phyloP scores from a whole-genome alignment of 1,140 invertebrate genomes.

The Orius laevigatus region DNA sequence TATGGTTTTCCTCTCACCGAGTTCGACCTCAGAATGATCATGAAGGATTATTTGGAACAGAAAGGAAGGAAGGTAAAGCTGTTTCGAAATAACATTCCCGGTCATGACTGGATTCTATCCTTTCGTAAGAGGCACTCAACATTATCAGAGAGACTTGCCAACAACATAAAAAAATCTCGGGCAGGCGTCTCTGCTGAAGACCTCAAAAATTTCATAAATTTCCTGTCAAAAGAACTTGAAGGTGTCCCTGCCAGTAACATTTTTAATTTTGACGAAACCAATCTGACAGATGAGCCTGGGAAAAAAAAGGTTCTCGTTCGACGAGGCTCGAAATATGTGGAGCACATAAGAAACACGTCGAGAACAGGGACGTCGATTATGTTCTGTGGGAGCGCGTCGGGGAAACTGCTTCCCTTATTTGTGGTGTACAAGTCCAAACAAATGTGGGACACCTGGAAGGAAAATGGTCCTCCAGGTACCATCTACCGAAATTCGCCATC shows the following conservation, averaged over 20 bases:
- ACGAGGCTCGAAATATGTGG: constrained; percentile 16
- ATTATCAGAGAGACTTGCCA: constrained; percentile 18
- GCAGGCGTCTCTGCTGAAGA: constrained; percentile 14
- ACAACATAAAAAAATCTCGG: constrained; percentile 24
- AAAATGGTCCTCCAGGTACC: constrained; percentile 23
- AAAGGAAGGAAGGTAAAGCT: constrained; percentile 1
- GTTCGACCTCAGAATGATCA: neutral
- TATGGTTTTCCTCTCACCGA: constrained; percentile 3
- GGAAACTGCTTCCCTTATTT: constrained; percentile 24
- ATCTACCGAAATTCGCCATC: neutral
- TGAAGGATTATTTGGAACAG: neutral
- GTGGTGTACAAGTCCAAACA: constrained; percentile 27
- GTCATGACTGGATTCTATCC: constrained; percentile 21
- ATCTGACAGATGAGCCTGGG: constrained; percentile 27
- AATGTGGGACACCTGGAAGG: constrained; percentile 25
- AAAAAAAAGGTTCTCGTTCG: constrained; percentile 18
- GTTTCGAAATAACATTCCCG: constrained; percentile 24
- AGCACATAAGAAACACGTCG: constrained; percentile 17
- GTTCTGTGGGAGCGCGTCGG: constrained; percentile 18
- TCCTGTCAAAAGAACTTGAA: constrained; percentile 22
- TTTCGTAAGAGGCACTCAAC: constrained; percentile 22
- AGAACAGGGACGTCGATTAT: constrained; percentile 17
- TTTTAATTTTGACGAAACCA: constrained; percentile 31
- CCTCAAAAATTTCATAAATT: constrained; percentile 22
- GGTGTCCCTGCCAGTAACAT: constrained; percentile 24